These are phyloP conservation scores for Augiades crinisus DNA, from an alignment of 2,888 invertebrate species.

Conservation along the genomic window DNA sequence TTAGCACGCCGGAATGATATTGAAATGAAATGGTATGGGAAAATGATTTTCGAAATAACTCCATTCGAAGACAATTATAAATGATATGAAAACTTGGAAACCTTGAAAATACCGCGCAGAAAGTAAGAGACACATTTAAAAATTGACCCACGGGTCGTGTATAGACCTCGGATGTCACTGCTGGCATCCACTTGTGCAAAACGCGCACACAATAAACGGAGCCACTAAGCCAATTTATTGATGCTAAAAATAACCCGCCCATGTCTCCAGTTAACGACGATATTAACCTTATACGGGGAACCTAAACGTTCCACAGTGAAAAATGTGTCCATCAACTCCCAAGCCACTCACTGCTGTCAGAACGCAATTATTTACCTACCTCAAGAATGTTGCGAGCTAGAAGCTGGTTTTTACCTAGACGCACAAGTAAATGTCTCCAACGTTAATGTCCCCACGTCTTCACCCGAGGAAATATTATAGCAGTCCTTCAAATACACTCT, in stretches of 20 bases:
- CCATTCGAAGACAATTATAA: too few relatives aligned
- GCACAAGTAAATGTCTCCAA: conserved; percentile 25
- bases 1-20: conserved; percentile 30
- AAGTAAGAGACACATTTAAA: conserved; percentile 38
- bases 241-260: conserved; percentile 77
- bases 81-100: too few relatives aligned
- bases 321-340: conserved; percentile 40
- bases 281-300: conserved; percentile 73
- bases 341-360: conserved; percentile 26
- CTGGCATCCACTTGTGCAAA: conserved; percentile 57
- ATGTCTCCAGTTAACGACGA: conserved; percentile 70
- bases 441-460: conserved; percentile 21
- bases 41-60: background rate
- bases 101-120: background rate
- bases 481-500: conserved; percentile 34
- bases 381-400: conserved; percentile 25
- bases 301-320: conserved; percentile 50
- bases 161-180: conserved; percentile 41
- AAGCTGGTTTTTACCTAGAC: conserved; percentile 26
- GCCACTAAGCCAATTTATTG: conserved; percentile 79
- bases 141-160: conserved; percentile 53
- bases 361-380: conserved; percentile 27
- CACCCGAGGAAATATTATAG: conserved; percentile 21
- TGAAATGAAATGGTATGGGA: background rate
- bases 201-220: conserved; percentile 72